These are phyloP conservation scores for Pemphredon lugubris DNA, from an alignment of 2,888 invertebrate genomes.

Conservation along the genomic window DNA sequence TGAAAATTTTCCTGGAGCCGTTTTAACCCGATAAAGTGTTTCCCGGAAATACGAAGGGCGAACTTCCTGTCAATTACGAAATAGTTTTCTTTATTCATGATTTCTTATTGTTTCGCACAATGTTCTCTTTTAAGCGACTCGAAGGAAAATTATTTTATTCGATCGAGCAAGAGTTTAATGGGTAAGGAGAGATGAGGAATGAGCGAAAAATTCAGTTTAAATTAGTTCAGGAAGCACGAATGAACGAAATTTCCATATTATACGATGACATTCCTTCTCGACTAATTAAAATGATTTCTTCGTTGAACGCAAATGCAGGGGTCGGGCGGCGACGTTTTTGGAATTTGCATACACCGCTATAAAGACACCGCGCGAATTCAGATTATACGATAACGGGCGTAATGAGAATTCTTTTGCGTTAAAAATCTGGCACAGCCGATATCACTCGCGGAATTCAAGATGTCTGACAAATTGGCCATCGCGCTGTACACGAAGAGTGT, in stretches of 20 bases:
- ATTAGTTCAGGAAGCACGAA: too few species aligned
- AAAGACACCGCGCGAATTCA: neutral
- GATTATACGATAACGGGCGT: too few species aligned
- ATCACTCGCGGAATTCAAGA: too few species aligned
- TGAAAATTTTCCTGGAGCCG: constrained; percentile 12
- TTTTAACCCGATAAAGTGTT: constrained; percentile 10
- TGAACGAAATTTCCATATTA: too few species aligned
- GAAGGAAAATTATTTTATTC: neutral
- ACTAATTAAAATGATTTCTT: neutral
- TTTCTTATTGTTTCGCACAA: neutral
- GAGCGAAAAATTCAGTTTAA: too few species aligned
- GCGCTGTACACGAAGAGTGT: too few species aligned
- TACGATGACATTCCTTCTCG: too few species aligned
- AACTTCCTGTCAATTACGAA: neutral
- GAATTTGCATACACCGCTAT: constrained; percentile 3
- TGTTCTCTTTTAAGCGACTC: neutral
- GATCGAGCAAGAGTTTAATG: too few species aligned
- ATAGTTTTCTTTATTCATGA: neutral
- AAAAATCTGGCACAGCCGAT: too few species aligned
- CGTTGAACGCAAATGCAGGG: neutral
- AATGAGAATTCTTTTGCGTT: too few species aligned
- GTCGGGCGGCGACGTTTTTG: neutral
- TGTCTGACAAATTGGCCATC: too few species aligned
- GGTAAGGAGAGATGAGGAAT: too few species aligned
- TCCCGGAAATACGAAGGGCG: neutral